Evolutionary conservation across 2,113 vertebrate genomes (phyloP).

Genomic region (Herpetotheres cachinnans): DNA sequence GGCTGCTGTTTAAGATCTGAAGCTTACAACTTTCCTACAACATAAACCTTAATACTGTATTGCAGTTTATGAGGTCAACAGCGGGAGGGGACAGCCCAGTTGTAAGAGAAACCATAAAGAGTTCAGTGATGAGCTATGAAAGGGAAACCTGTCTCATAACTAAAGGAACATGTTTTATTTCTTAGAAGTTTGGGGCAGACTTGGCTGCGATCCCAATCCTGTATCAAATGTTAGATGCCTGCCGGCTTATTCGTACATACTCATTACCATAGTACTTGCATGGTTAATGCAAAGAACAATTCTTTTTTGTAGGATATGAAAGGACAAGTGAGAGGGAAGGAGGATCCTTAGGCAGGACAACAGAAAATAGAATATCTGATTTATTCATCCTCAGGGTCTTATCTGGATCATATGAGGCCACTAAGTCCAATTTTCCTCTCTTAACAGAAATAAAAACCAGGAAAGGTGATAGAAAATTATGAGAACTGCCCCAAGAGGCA

Average conservation of each 20-base stretch:
- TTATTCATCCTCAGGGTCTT: not conserved
- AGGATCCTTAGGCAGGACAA: not conserved
- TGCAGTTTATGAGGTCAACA: not conserved
- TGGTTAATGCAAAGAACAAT: not conserved
- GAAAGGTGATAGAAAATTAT: not conserved
- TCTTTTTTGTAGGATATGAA: not conserved
- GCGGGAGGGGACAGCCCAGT: not conserved
- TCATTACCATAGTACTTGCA: not conserved
- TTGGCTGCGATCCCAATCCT: not conserved
- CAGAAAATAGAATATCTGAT: not conserved
- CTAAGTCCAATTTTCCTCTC: not conserved
- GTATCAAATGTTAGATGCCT: not conserved
- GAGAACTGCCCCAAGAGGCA: not conserved
- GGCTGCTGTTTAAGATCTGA: not conserved
- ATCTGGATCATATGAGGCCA: not conserved
- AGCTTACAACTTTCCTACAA: not conserved
- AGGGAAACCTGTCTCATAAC: not conserved
- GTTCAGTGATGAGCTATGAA: not conserved
- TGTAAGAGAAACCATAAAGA: not conserved
- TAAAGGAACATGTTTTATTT: not conserved
- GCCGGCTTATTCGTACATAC: not conserved
- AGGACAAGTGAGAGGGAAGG: not conserved
- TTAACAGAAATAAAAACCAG: not conserved
- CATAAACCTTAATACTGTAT: not conserved
- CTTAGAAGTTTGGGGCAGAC: not conserved